Percentiles rank a stretch among this genome's conserved stretches.
Conservation (phyloP, 2,113 vertebrate species). For the Aphyosemion australe region DNA sequence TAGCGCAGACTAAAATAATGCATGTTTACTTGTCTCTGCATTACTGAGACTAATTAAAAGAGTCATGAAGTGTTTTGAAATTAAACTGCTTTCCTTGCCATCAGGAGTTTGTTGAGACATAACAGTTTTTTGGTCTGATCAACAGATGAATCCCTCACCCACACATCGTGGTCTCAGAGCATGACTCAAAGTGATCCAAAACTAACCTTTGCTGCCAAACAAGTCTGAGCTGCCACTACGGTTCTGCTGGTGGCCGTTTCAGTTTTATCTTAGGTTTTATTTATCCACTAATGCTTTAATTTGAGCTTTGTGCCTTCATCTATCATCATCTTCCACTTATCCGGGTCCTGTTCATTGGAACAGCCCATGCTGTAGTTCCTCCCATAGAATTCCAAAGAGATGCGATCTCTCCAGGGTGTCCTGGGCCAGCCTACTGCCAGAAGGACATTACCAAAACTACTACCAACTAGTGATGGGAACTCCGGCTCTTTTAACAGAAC, state of each 20-base stretch:
- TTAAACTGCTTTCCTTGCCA: conserved; percentile 6
- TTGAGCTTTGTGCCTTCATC: no score
- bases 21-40: no score
- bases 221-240: conserved; percentile 30
- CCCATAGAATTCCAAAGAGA: no score
- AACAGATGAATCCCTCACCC: conserved; percentile 53
- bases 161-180: conserved; percentile 22
- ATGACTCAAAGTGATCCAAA: conserved; percentile 50
- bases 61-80: conserved; percentile 5
- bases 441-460: no score
- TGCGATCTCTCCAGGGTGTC: no score
- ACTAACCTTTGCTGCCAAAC: conserved; percentile 34
- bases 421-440: no score
- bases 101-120: conserved; percentile 2
- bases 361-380: no score
- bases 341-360: no score
- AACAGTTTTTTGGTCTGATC: conserved; percentile 27
- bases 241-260: conserved; percentile 28
- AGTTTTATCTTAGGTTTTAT: not conserved
- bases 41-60: conserved; percentile 2
- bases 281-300: no score
- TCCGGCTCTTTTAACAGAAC: no score
- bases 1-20: not conserved
- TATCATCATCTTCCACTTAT: no score
- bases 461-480: no score